Conservation (phyloP, 2,888 invertebrate genomes). For the Emmelina monodactyla region DNA sequence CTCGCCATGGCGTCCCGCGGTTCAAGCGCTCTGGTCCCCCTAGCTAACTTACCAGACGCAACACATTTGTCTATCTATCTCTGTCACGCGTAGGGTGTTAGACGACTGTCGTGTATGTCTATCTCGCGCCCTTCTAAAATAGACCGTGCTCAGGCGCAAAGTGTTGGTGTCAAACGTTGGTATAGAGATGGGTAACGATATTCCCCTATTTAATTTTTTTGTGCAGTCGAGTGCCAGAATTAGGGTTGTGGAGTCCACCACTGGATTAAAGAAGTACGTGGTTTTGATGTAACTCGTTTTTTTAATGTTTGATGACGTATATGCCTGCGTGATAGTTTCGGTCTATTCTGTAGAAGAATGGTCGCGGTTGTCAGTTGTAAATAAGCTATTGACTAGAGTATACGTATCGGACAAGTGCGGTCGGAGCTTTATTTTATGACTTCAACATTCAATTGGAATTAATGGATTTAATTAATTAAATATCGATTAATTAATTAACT, state of each 20-base stretch:
- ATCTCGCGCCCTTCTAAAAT: constrained; percentile 60
- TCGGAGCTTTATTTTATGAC: constrained; percentile 9
- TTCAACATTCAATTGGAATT: constrained; percentile 8
- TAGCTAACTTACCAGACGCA: constrained; percentile 63
- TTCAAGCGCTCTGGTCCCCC: constrained; percentile 55
- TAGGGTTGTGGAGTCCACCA: constrained; percentile 58
- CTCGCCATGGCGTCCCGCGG: constrained; percentile 63
- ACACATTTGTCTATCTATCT: constrained; percentile 52
- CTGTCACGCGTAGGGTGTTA: constrained; percentile 36
- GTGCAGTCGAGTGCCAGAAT: constrained; percentile 52
- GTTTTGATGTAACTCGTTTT: constrained; percentile 41
- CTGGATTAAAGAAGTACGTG: constrained; percentile 47
- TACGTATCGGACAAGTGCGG: constrained; percentile 58
- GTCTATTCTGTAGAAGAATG: constrained; percentile 52
- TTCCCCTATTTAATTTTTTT: constrained; percentile 64
- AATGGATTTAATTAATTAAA: constrained; percentile 17
- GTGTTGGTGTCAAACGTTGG: constrained; percentile 64
- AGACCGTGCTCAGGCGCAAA: constrained; percentile 66
- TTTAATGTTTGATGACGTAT: constrained; percentile 32
- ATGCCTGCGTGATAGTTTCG: constrained; percentile 37
- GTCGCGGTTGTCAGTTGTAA: constrained; percentile 64
- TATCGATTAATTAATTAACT: constrained; percentile 49
- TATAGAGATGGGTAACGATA: constrained; percentile 63
- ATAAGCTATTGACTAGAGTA: constrained; percentile 64
- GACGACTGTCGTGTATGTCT: constrained; percentile 32